Base-by-base conservation (phyloP, 2,113 vertebrate species). In the Psettodes erumei region DNA sequence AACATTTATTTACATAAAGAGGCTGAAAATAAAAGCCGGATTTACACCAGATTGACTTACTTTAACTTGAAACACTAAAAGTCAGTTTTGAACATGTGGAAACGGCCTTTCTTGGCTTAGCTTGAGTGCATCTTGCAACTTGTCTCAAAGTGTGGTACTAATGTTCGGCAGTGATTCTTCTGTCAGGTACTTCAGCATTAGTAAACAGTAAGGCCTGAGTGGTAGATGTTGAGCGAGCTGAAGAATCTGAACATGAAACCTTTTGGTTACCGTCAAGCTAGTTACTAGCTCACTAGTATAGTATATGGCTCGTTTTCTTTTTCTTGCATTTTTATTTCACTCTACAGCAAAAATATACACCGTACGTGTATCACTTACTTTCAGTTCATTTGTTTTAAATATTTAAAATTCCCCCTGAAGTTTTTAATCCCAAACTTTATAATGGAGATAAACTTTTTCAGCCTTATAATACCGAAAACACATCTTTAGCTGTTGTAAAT, bases 231-330 rank as follows among this genome's bases (percentile, higher is more conserved):
- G n/a, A n/a, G n/a, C n/a, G n/a, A n/a, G n/a, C n/a, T 40, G n/a
- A 42, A 11, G 43, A 62, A 71, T 38, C 15, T 66, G 37, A 53
- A 55, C 60, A 10, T 37, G 18, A 65, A 65, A 38, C 38, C 5
- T 40, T 40, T 40, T 12, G 38, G 38, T 40, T 3, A 40, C 8
- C 12, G 3, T 40, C 12, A 40, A n/a, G 7, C 38, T 11, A 40
- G n/a, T n/a, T n/a, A n/a, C n/a, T n/a, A n/a, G n/a, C n/a, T n/a
- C n/a, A n/a, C n/a, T n/a, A n/a, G n/a, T n/a, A n/a, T n/a, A n/a
- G n/a, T n/a, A n/a, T n/a, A n/a, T n/a, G n/a, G n/a, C n/a, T n/a
- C n/a, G n/a, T n/a, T n/a, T n/a, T n/a, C n/a, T n/a, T n/a, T n/a
- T n/a, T n/a, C n/a, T n/a, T n/a, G n/a, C n/a, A n/a, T n/a, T n/a